Base-by-base conservation (phyloP, 2,888 invertebrate species). In the Bimastos eiseni region DNA sequence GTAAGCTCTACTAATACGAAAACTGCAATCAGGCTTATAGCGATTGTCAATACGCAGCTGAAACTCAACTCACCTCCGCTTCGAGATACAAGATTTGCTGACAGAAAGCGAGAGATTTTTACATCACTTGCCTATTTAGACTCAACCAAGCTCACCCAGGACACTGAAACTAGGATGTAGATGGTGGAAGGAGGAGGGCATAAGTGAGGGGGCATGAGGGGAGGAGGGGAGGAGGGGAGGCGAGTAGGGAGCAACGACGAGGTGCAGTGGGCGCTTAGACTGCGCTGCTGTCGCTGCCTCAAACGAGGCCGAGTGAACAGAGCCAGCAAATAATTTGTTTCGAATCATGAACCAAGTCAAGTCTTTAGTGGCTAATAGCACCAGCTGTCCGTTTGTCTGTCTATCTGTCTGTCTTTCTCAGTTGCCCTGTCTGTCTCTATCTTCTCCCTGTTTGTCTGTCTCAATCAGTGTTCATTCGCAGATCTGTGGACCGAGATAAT, bases 11-110 rank as follows among this genome's bases (percentile, higher is more conserved):
- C n/a, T 70, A n/a, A 70, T 70, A 70, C 70, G 70, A 70, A 8
- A n/a, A 70, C 70, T 17, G 8, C 30, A 0, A 49, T 5, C 17
- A 38, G n/a, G 38, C 19, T 2, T 55, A 13, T 17, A 11, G 70
- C 70, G 30, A 70, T n/a, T 70, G 70, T 30, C 70, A 30, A 70
- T n/a, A n/a, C n/a, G 70, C 30, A 70, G 30, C 70, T n/a, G 70
- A 70, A 70, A n/a, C 70, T 70, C n/a, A n/a, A 70, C 70, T 70
- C 70, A 70, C 70, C 70, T 70, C 70, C 70, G 70, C 70, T 70
- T 70, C 70, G 30, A n/a, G 70, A 70, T n/a, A n/a, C 70, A 70
- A 70, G n/a, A 70, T 30, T n/a, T n/a, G 70, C n/a, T 70, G 49
- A 49, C 24, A 70, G 70, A 70, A n/a, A n/a, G 70, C 70, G 70